phyloP scores from a whole-genome alignment of 30 jellyfish, hydroid and myxozoan genomes.

The Aurelia aurita region DNA sequence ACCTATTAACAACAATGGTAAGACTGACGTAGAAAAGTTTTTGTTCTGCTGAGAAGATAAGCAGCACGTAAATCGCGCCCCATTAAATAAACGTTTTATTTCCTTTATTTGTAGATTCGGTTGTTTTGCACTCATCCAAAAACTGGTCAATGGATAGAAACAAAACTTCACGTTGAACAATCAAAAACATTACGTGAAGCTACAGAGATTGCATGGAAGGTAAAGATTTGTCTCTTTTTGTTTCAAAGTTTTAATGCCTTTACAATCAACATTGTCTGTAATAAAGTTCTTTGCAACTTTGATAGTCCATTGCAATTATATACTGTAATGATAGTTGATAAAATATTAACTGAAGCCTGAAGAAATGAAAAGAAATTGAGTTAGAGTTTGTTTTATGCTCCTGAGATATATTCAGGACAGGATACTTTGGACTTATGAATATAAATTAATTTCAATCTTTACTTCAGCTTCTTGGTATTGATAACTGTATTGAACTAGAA shows the following conservation, averaged over 20 bases:
- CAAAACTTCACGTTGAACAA: constrained; percentile 71
- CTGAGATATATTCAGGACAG: no score
- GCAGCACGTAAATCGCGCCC: no score
- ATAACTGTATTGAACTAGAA: constrained; percentile 52
- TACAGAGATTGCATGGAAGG: constrained; percentile 92
- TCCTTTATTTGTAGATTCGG: constrained; percentile 54
- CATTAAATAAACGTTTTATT: not conserved
- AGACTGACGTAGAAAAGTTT: no score
- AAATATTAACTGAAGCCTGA: no score
- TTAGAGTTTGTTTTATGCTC: no score
- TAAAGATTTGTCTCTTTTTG: not conserved
- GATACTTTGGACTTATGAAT: no score
- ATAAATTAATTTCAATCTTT: not conserved
- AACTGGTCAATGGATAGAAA: constrained; percentile 58
- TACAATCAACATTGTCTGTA: not conserved
- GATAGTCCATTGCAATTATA: no score
- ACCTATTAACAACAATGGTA: no score
- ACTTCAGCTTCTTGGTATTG: constrained; percentile 64
- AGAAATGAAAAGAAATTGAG: no score
- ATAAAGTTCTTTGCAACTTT: not conserved
- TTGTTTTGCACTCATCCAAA: constrained; percentile 80
- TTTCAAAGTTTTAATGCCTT: not conserved
- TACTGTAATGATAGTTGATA: no score
- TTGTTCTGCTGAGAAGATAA: no score
- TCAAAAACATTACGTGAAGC: constrained; percentile 72